phyloP scores from a whole-genome alignment of 2,797 vertebrate species.

The Peromyscus melanophrys region DNA sequence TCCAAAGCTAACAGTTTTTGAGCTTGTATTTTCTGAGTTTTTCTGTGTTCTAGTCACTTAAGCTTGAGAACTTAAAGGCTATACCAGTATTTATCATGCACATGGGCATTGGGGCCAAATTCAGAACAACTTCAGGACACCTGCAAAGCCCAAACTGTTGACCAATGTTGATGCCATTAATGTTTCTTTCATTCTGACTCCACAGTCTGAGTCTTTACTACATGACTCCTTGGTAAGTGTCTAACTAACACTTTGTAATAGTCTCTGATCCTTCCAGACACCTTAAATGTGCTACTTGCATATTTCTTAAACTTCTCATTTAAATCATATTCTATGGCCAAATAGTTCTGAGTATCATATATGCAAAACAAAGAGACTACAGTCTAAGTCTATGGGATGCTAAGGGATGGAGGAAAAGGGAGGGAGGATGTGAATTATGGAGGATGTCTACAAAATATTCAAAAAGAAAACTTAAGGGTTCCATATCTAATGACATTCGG shows the following conservation, averaged over 20 bases:
- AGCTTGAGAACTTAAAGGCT: background rate
- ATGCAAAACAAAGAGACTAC: background rate
- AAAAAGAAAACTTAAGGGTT: background rate
- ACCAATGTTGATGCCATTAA: background rate
- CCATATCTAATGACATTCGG: background rate
- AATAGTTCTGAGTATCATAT: background rate
- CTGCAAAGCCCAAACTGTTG: background rate
- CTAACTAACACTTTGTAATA: background rate
- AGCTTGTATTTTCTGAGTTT: background rate
- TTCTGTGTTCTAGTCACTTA: background rate
- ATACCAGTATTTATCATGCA: background rate
- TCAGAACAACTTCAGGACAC: background rate
- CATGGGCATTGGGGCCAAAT: background rate
- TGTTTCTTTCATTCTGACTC: background rate
- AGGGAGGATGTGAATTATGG: background rate
- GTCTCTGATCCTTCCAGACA: background rate
- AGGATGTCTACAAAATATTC: background rate
- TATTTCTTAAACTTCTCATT: constrained; percentile 1
- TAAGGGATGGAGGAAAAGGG: no score
- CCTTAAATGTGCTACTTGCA: background rate
- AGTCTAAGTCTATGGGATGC: background rate
- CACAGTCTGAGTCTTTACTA: background rate
- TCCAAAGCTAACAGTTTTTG: background rate
- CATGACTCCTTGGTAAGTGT: background rate
- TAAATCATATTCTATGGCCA: background rate